These are phyloP conservation scores for Phyto melanocephala DNA, from an alignment of 2,888 invertebrate genomes.

Conservation along the genomic window DNA sequence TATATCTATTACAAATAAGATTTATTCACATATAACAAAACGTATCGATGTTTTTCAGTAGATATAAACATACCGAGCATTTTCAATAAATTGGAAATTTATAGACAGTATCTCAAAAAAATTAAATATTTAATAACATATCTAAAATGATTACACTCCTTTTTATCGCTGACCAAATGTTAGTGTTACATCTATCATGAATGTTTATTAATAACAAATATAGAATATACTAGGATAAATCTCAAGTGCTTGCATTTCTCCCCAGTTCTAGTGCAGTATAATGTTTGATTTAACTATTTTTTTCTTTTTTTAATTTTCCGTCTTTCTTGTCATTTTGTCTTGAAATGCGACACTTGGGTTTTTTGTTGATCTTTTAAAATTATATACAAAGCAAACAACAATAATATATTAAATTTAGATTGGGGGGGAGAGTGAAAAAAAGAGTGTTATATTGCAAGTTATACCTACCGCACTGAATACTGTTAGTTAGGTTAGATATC, in stretches of 20 bases:
- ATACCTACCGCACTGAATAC: slow-evolving; percentile 59
- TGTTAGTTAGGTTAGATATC: neutral
- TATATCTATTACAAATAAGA: too few relatives aligned
- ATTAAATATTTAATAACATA: neutral
- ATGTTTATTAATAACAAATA: slow-evolving; percentile 46
- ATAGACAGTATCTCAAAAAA: too few relatives aligned
- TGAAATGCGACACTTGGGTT: slow-evolving; percentile 54
- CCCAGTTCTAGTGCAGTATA: neutral
- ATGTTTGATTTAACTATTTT: slow-evolving; percentile 38
- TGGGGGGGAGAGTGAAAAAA: slow-evolving; percentile 24
- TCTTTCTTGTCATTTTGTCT: slow-evolving; percentile 13
- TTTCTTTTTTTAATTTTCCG: neutral
- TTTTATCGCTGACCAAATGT: neutral
- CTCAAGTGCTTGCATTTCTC: slow-evolving; percentile 52
- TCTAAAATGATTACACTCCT: neutral
- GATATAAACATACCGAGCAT: too few relatives aligned
- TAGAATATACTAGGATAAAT: neutral
- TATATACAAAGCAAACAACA: neutral
- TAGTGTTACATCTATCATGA: slow-evolving; percentile 3
- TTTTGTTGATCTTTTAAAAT: slow-evolving; percentile 30
- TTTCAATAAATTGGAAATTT: too few relatives aligned
- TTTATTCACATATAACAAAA: too few relatives aligned
- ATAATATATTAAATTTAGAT: neutral
- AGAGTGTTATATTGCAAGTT: slow-evolving; percentile 30
- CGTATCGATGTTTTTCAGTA: too few relatives aligned